phyloP scores from a whole-genome alignment of 2,888 invertebrate species.

The Harpagoxenus sublaevis region DNA sequence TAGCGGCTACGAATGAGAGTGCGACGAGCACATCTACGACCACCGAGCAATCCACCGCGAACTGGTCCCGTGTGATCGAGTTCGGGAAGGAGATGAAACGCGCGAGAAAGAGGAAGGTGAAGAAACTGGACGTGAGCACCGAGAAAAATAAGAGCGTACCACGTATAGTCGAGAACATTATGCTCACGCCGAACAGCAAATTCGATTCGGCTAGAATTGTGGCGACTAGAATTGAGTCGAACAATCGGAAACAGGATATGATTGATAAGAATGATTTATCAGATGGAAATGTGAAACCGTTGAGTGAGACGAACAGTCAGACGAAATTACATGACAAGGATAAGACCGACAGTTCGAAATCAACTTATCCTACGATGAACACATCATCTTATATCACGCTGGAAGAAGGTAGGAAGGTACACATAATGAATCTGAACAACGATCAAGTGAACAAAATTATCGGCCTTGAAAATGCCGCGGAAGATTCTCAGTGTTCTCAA shows the following conservation, averaged over 20 bases:
- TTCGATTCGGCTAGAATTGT: not conserved
- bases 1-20: not conserved
- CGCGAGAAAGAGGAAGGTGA: conserved; percentile 72
- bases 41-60: conserved; percentile 39
- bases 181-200: not conserved
- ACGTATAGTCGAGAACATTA: not conserved
- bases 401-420: conserved; percentile 54
- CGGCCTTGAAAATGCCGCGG: conserved; percentile 32
- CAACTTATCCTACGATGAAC: not conserved
- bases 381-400: conserved; percentile 47
- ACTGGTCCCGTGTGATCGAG: conserved; percentile 75
- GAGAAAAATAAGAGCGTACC: conserved; percentile 56
- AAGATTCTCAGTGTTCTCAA: not conserved
- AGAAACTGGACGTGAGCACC: conserved; percentile 73
- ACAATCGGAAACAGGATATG: not conserved
- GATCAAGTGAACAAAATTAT: conserved; percentile 70
- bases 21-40: not conserved
- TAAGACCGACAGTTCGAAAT: conserved; percentile 15
- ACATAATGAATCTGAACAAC: conserved; percentile 51
- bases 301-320: not conserved
- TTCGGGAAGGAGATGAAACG: conserved; percentile 79
- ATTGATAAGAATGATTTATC: conserved; percentile 7
- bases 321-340: not conserved
- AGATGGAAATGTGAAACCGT: not conserved
- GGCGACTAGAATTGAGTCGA: not conserved